Base-by-base conservation (phyloP, 2,113 vertebrate species). In the Hypomesus transpacificus region DNA sequence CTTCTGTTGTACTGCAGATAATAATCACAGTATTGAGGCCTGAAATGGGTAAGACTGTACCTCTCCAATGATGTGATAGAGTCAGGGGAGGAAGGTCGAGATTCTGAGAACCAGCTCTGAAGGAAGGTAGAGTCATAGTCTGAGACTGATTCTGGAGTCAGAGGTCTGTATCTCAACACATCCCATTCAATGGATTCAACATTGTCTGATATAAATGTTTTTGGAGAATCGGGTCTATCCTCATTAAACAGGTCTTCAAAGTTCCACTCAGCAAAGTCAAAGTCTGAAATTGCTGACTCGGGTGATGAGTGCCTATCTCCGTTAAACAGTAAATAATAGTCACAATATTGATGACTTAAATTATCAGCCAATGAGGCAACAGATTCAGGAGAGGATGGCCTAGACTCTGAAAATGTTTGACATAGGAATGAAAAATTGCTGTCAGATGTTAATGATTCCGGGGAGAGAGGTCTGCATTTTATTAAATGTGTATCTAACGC, bases 201-300 rank as follows among this genome's bases (percentile, higher is more conserved):
- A 39, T 2, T 16, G 14, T 34, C 67, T 21, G 67, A 56, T 3
- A 61, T 3, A 51, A 24, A n/a, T 9, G 56, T 61, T 11, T 70
- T 20, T 11, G 73, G 77, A 17, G 77, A 82, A 6, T 69, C 77
- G 69, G 73, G 21, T 57, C 70, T 77, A 17, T 0, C 26, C 3
- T 74, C 67, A 0, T 65, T 51, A 66, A 82, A 70, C 22, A 73
- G 70, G 3, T 54, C 39, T 11, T 73, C 56, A 7, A 85, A 63
- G 54, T 66, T 70, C 20, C 76, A 58, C 18, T 68, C 62, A n/a
- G 60, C 63, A 9, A 4, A 57, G 14, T 80, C 77, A 75, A 62
- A 59, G 26, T 78, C 77, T 4, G 77, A 82, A 26, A 39, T 17
- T 7, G 18, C 2, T 4, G 80, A 78, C 52, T 74, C 14, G 18